phyloP scores from a whole-genome alignment of 2,888 invertebrate genomes.

The Caenorhabditis sulstoni region DNA sequence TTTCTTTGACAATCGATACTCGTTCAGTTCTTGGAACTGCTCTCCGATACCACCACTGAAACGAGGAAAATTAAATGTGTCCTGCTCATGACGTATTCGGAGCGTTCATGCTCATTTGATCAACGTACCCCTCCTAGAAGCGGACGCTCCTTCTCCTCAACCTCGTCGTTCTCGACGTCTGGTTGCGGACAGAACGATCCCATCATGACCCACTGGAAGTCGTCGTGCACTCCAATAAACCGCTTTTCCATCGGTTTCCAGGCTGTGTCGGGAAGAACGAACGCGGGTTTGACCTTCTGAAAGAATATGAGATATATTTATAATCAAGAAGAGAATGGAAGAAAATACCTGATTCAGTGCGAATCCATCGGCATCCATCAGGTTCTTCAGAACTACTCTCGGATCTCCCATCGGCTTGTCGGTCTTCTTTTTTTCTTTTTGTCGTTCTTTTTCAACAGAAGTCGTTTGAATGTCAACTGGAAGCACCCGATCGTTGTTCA shows the following conservation, averaged over 20 bases:
- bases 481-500: background rate
- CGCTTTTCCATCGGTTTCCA: slow-evolving; percentile 39
- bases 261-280: slow-evolving; percentile 39
- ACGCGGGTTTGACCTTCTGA: background rate
- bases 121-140: slow-evolving; percentile 36
- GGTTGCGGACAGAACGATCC: slow-evolving; percentile 24
- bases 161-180: background rate
- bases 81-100: no score
- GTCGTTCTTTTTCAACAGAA: background rate
- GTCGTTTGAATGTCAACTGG: background rate
- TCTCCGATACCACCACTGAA: slow-evolving; percentile 61
- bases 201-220: slow-evolving; percentile 51
- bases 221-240: slow-evolving; percentile 38
- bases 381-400: slow-evolving; percentile 1
- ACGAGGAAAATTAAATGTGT: background rate
- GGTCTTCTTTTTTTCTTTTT: slow-evolving; percentile 19
- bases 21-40: slow-evolving; percentile 19
- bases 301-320: no score
- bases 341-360: slow-evolving; percentile 12
- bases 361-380: slow-evolving; percentile 28
- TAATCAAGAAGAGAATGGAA: no score
- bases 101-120: no score
- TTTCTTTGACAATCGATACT: slow-evolving; percentile 17
- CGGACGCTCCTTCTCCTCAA: background rate
- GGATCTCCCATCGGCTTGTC: background rate